Conservation (phyloP, 2,797 vertebrate species). For the Gallinago nigripennis region DNA sequence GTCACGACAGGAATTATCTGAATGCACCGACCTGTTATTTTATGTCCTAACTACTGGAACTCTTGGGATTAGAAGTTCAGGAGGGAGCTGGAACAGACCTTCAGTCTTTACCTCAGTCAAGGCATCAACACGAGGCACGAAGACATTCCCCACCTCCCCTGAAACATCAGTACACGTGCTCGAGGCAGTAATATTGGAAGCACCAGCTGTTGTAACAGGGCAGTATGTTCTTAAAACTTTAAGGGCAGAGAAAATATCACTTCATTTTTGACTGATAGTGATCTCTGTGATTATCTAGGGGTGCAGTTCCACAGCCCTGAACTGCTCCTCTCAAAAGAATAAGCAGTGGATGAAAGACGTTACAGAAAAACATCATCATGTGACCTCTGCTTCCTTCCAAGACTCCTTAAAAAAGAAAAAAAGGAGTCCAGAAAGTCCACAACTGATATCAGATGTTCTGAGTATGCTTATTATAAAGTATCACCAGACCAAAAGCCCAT, state of each 20-base stretch:
- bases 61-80: not conserved
- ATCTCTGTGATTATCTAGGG: not conserved
- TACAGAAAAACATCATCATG: not conserved
- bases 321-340: not conserved
- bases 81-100: not conserved
- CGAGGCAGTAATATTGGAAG: not conserved
- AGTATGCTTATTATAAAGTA: not conserved
- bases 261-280: not conserved
- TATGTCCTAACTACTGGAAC: rapidly evolving
- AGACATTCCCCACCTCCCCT: not conserved
- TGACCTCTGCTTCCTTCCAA: not conserved
- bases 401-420: not conserved
- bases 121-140: not conserved
- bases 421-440: too few relatives aligned
- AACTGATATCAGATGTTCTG: not conserved
- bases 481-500: not conserved
- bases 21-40: not conserved
- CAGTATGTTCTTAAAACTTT: not conserved
- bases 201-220: not conserved
- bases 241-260: not conserved
- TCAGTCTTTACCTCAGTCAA: not conserved
- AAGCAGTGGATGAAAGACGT: not conserved
- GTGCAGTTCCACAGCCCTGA: not conserved
- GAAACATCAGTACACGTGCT: not conserved
- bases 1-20: not conserved